Conservation (phyloP, 2,797 vertebrate species). For the Leuciscus waleckii region DNA sequence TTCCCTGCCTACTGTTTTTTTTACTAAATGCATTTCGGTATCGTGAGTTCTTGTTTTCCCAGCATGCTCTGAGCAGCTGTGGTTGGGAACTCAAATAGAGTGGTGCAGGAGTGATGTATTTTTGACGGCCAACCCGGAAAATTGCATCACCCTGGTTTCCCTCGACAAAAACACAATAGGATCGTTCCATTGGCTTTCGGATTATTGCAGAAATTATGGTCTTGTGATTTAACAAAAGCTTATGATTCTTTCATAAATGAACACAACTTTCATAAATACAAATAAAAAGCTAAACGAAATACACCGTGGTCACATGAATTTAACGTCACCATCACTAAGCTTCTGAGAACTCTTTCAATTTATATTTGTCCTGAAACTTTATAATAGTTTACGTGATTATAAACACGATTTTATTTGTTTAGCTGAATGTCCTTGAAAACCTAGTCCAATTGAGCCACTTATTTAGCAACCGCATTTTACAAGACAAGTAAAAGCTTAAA, state of each 20-base stretch:
- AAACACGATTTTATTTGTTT: no score
- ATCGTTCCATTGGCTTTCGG: neutral
- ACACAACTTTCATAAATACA: neutral
- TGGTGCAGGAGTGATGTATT: neutral
- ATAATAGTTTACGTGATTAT: neutral
- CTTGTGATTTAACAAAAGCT: neutral
- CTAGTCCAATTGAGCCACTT: no score
- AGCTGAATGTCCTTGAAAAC: no score
- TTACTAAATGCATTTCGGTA: neutral
- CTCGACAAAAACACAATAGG: neutral
- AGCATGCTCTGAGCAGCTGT: slow-evolving; percentile 13
- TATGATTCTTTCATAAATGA: neutral
- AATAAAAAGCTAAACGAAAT: neutral
- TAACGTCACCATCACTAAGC: neutral
- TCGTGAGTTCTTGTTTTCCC: neutral
- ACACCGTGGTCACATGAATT: no score
- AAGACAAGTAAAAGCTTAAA: no score
- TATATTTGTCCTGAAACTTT: neutral
- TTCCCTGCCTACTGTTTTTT: neutral
- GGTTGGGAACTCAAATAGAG: neutral
- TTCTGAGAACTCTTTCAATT: neutral
- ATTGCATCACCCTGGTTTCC: neutral
- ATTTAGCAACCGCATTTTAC: no score
- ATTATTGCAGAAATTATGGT: neutral
- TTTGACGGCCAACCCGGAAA: neutral